Evolutionary conservation across 2,113 vertebrate genomes (phyloP).

Genomic region (Anarrhichthys ocellatus): DNA sequence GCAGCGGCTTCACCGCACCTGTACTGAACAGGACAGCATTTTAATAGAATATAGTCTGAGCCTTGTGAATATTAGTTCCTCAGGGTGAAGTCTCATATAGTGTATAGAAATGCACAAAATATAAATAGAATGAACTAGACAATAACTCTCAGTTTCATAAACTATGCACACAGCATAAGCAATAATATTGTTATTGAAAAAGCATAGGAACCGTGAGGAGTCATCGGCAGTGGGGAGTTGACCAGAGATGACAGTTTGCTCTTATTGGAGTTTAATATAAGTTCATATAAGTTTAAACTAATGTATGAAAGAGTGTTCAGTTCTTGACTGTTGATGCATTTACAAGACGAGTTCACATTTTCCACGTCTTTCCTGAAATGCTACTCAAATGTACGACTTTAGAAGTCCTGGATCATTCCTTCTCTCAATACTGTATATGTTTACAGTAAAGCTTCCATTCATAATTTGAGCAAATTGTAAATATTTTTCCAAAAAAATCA

Average conservation of each 20-base stretch:
- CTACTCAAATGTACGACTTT: neutral
- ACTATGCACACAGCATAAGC: conserved; percentile 26
- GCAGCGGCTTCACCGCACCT: neutral
- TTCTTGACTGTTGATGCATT: neutral
- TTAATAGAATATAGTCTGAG: conserved; percentile 16
- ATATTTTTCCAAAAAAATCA: too few species aligned
- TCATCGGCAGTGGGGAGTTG: conserved; percentile 18
- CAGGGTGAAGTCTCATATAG: conserved; percentile 11
- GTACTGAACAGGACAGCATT: neutral
- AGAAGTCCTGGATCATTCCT: neutral
- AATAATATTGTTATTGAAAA: conserved; percentile 25
- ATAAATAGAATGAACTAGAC: conserved; percentile 30
- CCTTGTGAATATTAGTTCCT: conserved; percentile 13
- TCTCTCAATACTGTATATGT: too few species aligned
- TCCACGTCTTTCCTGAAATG: neutral
- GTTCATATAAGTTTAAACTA: conserved; percentile 8
- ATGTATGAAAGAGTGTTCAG: neutral
- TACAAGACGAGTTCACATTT: neutral
- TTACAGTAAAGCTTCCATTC: too few species aligned
- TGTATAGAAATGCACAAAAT: conserved; percentile 10
- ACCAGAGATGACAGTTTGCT: neutral
- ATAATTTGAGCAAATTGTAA: too few species aligned
- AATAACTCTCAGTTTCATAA: conserved; percentile 22
- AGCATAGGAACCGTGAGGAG: neutral
- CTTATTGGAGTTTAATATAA: conserved; percentile 9